These are phyloP conservation scores for Sinocyclocheilus maitianheensis DNA, from an alignment of 2,113 vertebrate genomes.

Conservation along the genomic window DNA sequence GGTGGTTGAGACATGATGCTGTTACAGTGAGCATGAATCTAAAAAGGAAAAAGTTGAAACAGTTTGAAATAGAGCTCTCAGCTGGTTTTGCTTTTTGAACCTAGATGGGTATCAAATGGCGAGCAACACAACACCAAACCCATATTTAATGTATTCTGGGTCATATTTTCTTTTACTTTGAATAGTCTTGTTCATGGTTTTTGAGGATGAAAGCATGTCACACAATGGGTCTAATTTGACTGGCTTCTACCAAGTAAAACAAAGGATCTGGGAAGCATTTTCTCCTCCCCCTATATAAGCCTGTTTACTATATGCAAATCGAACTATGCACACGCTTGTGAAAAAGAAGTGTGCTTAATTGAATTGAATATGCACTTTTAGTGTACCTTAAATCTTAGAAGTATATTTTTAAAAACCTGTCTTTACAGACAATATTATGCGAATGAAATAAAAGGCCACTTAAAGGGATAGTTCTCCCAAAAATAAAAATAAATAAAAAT, in stretches of 20 bases:
- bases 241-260: background rate
- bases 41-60: background rate
- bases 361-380: too few species aligned
- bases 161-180: background rate
- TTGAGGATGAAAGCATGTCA: background rate
- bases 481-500: too few species aligned
- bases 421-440: too few species aligned
- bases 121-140: background rate
- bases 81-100: background rate
- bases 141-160: background rate
- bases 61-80: background rate
- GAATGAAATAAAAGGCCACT: too few species aligned
- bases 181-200: background rate
- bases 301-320: too few species aligned
- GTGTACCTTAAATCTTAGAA: too few species aligned
- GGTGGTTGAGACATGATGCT: constrained; percentile 74
- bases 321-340: too few species aligned
- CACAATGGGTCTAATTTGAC: background rate
- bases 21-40: background rate
- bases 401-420: too few species aligned
- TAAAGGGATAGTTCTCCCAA: too few species aligned
- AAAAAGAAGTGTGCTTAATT: too few species aligned
- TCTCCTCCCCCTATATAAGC: too few species aligned
- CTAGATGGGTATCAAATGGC: background rate
- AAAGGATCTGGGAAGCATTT: background rate